Evolutionary conservation across 2,888 invertebrate genomes (phyloP).

Genomic region (Proisotoma minuta): DNA sequence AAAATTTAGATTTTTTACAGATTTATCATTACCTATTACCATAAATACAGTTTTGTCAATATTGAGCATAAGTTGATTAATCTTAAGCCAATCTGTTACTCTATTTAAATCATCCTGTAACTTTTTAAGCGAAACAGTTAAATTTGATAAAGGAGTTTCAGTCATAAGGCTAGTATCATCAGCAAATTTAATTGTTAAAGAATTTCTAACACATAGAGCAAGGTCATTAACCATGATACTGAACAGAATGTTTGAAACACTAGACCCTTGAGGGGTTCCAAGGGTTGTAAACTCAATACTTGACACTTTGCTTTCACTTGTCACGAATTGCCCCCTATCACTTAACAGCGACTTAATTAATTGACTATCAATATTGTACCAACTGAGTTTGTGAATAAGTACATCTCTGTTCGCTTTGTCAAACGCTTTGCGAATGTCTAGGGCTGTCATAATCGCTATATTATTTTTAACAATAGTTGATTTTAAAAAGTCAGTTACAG

Average conservation of each 20-base stretch:
- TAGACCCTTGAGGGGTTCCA: neutral
- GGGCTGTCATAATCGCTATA: neutral
- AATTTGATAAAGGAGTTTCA: neutral
- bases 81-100: neutral
- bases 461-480: neutral
- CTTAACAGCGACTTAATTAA: neutral
- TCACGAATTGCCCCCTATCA: neutral
- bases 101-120: neutral
- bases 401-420: neutral
- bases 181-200: neutral
- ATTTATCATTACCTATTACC: neutral
- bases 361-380: neutral
- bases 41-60: slow-evolving; percentile 4
- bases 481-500: slow-evolving; percentile 7
- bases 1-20: neutral
- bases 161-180: neutral
- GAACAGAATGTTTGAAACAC: neutral
- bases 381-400: neutral
- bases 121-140: neutral
- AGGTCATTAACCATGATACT: neutral
- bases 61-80: neutral
- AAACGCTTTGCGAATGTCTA: neutral
- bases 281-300: neutral
- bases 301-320: neutral
- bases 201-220: neutral